Evolutionary conservation across 2,888 invertebrate genomes (phyloP).

Genomic region (Craniophora ligustri): DNA sequence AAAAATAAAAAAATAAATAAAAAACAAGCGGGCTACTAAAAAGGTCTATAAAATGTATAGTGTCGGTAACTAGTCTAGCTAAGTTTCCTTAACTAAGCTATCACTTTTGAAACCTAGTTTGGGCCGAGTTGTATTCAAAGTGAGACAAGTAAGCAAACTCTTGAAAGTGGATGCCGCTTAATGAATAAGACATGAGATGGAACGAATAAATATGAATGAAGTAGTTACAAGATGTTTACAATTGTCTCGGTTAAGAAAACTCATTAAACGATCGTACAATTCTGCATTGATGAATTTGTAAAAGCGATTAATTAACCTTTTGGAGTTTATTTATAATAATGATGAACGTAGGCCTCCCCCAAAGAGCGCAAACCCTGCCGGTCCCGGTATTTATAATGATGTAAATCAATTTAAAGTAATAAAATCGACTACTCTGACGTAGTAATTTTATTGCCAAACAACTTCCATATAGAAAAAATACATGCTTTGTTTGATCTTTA

Average conservation of each 20-base stretch:
- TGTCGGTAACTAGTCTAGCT: not conserved
- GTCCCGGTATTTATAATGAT: too few species aligned
- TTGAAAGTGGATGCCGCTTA: conserved; percentile 41
- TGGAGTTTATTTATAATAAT: too few species aligned
- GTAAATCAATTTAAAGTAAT: too few species aligned
- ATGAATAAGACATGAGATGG: conserved; percentile 47
- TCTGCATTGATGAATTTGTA: not conserved
- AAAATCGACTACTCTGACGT: too few species aligned
- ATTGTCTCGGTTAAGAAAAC: conserved; percentile 32
- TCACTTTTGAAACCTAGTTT: conserved; percentile 42
- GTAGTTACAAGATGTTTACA: conserved; percentile 46
- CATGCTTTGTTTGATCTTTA: too few species aligned
- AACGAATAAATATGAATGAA: conserved; percentile 47
- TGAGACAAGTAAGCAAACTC: conserved; percentile 47
- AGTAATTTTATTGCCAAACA: too few species aligned
- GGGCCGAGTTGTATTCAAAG: conserved; percentile 41
- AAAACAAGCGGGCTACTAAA: too few species aligned
- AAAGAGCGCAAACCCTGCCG: too few species aligned
- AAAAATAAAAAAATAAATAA: too few species aligned
- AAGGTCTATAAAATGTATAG: not conserved
- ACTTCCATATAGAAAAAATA: too few species aligned
- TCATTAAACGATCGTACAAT: not conserved
- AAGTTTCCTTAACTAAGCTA: conserved; percentile 29
- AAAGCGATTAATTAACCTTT: too few species aligned
- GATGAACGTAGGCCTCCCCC: too few species aligned